Evolutionary conservation across 2,797 vertebrate genomes (phyloP), one percentile per base, ranked within the genome.

Genomic region (Gouania willdenowi): DNA sequence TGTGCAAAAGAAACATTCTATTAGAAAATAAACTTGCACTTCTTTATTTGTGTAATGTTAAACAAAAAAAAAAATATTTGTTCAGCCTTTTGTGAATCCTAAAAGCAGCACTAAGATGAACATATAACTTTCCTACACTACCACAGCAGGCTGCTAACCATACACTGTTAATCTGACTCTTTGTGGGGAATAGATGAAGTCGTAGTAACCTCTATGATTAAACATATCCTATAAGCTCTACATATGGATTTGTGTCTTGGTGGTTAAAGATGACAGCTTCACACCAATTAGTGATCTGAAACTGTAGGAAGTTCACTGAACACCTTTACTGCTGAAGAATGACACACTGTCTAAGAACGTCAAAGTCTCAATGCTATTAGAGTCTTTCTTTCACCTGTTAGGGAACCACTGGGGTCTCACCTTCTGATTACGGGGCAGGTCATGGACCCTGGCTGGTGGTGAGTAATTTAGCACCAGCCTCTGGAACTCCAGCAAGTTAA

Each of bases 401-500:
- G n/a, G n/a, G 6, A 37, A 10, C 13, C 7, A 24, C 4, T n/a
- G 17, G 35, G 6, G 1, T 49, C 84, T 85, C 84, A 97, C 96
- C 93, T 98, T 98, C 85, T 94, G 94, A 83, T 98, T 98, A 67
- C 92, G 90, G 13, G 94, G 94, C 65, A 95, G 88, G 69, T 98
- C 94, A 52, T 94, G 92, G 65, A 91, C 87, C 66, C 87, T 87
- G 71, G 90, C 87, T 9, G 93, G 94, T 15, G 93, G 92, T 6
- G 77, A 93, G 75, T 95, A 99, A 87, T 97, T 91, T 59, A 99
- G 86, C 61, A 99, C 95, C 71, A 99, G 87, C 78, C 95, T 92
- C 86, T 97, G 94, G 83, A 99, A 99, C 84, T 98, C 94, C 85
- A 97, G 85, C 40, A 99, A 81, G 77, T 99, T 96, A 86, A 99